Evolutionary conservation across 2,113 vertebrate species (phyloP).

Genomic region (Cinclus mexicanus): DNA sequence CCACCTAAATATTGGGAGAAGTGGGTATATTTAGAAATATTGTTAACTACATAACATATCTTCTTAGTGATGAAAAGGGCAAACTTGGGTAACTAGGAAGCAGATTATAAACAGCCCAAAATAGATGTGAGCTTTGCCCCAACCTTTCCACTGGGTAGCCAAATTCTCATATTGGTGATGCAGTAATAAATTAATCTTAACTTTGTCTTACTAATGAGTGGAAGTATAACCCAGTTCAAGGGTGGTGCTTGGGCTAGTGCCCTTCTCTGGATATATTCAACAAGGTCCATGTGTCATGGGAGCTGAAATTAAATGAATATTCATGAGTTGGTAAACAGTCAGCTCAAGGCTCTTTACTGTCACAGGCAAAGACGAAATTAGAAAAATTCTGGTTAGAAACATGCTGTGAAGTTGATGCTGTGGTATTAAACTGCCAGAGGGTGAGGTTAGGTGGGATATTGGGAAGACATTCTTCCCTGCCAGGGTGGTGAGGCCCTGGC

Average conservation of each 20-base stretch:
- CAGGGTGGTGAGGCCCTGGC: not conserved
- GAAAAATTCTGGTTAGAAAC: not conserved
- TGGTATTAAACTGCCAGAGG: not conserved
- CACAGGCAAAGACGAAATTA: not conserved
- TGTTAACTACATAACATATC: not conserved
- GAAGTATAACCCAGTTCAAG: not conserved
- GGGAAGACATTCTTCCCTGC: not conserved
- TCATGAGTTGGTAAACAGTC: not conserved
- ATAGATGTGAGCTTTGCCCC: conserved; percentile 17
- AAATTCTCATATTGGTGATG: not conserved
- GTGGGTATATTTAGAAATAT: not conserved
- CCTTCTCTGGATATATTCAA: not conserved
- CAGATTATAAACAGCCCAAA: conserved; percentile 68
- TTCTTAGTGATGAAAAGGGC: conserved; percentile 24
- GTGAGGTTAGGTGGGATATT: not conserved
- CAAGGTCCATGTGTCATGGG: accelerated
- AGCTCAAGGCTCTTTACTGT: not conserved
- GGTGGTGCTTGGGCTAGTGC: not conserved
- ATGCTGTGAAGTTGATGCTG: not conserved
- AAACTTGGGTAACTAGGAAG: conserved; percentile 38
- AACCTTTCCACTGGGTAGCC: not conserved
- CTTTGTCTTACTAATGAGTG: not conserved
- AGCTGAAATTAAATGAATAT: not conserved
- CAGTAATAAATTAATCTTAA: not conserved
- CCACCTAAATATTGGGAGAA: not conserved